Conservation (phyloP, 2,797 vertebrate species). For the Rhinatrema bivittatum region DNA sequence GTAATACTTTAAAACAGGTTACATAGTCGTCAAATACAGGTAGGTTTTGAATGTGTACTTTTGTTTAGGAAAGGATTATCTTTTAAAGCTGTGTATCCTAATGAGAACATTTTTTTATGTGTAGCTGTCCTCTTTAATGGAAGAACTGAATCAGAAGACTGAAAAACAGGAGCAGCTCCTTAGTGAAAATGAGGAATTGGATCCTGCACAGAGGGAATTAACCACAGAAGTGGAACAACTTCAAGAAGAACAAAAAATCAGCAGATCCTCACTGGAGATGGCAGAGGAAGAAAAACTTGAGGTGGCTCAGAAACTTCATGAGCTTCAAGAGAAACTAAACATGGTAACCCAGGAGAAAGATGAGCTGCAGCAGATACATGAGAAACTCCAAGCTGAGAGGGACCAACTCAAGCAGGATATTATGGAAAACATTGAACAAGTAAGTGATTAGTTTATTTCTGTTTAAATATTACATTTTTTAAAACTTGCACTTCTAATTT, state of each 20-base stretch:
- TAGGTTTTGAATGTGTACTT: no score
- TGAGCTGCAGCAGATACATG: slow-evolving; percentile 20
- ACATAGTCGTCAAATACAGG: no score
- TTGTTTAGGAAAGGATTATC: no score
- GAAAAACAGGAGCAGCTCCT: neutral
- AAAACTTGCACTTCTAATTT: no score
- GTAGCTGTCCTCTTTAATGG: neutral
- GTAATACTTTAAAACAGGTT: no score
- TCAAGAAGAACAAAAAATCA: no score
- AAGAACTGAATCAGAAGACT: neutral
- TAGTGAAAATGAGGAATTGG: neutral
- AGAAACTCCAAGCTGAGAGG: slow-evolving; percentile 8
- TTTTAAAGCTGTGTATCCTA: no score
- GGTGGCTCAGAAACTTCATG: neutral
- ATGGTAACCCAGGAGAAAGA: slow-evolving; percentile 9
- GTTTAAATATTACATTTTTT: no score
- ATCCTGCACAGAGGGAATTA: neutral
- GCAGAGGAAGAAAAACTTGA: neutral
- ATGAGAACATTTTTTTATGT: no score
- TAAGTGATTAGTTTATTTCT: no score
- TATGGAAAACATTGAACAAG: slow-evolving; percentile 10
- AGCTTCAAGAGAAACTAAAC: slow-evolving; percentile 3
- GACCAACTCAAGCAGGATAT: slow-evolving; percentile 27
- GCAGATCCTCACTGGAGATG: neutral
- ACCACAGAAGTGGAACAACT: neutral